Evolutionary conservation across 2,113 vertebrate genomes (phyloP).

Genomic region (Trinectes maculatus): DNA sequence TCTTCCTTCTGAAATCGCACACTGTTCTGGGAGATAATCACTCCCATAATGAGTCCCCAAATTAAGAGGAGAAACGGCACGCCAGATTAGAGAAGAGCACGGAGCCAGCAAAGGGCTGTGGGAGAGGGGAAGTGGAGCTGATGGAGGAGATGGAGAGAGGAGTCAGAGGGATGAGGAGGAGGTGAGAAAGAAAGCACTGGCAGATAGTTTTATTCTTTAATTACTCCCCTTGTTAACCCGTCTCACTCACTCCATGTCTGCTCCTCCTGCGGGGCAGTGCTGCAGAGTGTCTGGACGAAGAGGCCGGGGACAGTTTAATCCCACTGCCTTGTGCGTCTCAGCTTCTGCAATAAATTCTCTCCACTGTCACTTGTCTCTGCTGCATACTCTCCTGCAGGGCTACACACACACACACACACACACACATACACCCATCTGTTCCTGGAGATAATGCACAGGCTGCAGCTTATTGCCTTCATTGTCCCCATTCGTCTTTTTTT

Average conservation of each 20-base stretch:
- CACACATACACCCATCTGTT: slow-evolving; percentile 8
- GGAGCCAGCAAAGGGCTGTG: slow-evolving; percentile 65
- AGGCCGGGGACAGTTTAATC: slow-evolving; percentile 68
- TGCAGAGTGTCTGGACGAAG: slow-evolving; percentile 66
- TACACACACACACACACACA: slow-evolving; percentile 40
- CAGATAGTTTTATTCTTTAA: slow-evolving; percentile 73
- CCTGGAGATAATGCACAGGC: slow-evolving; percentile 44
- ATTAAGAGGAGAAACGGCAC: slow-evolving; percentile 59
- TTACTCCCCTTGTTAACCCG: slow-evolving; percentile 76
- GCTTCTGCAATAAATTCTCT: slow-evolving; percentile 49
- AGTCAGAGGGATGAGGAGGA: slow-evolving; percentile 60
- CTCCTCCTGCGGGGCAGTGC: slow-evolving; percentile 52
- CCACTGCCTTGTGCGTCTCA: slow-evolving; percentile 44
- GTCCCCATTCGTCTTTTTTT: background rate
- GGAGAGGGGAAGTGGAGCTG: slow-evolving; percentile 49
- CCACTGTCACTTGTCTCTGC: slow-evolving; percentile 47
- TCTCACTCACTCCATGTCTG: slow-evolving; percentile 47
- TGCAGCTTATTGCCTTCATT: slow-evolving; percentile 21
- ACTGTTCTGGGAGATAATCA: slow-evolving; percentile 63
- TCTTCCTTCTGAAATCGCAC: slow-evolving; percentile 36
- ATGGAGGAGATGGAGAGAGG: slow-evolving; percentile 50
- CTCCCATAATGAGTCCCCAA: slow-evolving; percentile 69
- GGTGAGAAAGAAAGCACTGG: slow-evolving; percentile 48
- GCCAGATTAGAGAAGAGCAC: slow-evolving; percentile 66
- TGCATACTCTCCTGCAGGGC: slow-evolving; percentile 30